Base-by-base conservation (phyloP, 2,888 invertebrate species). In the Aquatica leii region DNA sequence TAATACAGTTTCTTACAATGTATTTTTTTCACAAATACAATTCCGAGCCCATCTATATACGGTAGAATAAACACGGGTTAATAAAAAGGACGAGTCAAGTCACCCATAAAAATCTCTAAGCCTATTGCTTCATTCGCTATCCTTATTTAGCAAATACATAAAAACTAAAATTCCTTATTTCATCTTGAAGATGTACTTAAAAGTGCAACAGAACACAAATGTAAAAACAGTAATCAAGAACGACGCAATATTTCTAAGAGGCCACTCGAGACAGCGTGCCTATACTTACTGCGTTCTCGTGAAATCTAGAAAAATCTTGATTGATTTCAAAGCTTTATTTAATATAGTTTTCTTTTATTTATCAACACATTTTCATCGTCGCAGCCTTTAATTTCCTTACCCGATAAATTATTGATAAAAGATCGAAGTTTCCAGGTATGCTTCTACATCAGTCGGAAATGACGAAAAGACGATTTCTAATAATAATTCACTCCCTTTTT, bases 381-480 rank as follows among this genome's bases (percentile, higher is more conserved):
- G 51, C 21, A 53, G 53, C 59, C 35, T 54, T n/a, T 54, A 60
- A 60, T 60, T 60, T 60, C 60, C 60, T 60, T 40, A 14, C 43
- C 54, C 35, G 46, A 59, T 43, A 59, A 43, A 24, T 18, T 24
- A 46, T 31, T 35, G 54, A 60, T 52, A 50, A 34, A 40, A 9
- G 48, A 14, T 57, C 17, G 41, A 57, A 60, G 43, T 58, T 58
- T 55, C 61, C 68, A 71, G 71, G 65, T 71, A 69, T 50, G 49
- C 59, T 71, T 69, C 66, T 74, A 73, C 72, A 71, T 73, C 74
- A 74, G 73, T 76, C 74, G 76, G 76, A 76, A 76, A 76, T 76
- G 71, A 75, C 71, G 68, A 66, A 69, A 68, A 71, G 74, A 73
- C 72, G 71, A 71, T 71, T 71, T 74, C 75, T 72, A 73, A 74